These are phyloP conservation scores for Escarpia spicata DNA, from an alignment of 2,888 invertebrate species.

Conservation along the genomic window DNA sequence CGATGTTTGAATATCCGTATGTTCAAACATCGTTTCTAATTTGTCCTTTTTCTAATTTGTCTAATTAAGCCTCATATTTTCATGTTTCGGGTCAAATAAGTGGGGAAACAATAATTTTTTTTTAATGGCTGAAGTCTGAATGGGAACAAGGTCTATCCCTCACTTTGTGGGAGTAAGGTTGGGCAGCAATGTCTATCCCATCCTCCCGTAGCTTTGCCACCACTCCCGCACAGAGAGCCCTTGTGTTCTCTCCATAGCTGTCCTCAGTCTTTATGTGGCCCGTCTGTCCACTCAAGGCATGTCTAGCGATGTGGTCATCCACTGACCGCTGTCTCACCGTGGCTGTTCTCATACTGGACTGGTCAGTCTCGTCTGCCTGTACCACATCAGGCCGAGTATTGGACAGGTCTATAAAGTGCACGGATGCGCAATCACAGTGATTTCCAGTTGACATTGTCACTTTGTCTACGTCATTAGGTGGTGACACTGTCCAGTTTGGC, in stretches of 20 bases:
- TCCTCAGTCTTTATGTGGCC: neutral
- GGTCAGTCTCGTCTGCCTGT: neutral
- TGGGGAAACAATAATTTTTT: too few species aligned
- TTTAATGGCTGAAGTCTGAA: too few species aligned
- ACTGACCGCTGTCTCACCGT: neutral
- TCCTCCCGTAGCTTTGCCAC: conserved; percentile 59
- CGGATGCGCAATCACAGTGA: neutral
- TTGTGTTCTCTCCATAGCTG: neutral
- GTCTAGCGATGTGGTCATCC: neutral
- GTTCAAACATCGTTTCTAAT: too few species aligned
- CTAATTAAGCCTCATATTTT: too few species aligned
- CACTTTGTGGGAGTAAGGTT: conserved; percentile 44
- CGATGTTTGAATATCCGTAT: too few species aligned
- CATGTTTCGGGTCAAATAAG: too few species aligned
- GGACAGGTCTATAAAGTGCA: neutral
- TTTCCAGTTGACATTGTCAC: neutral
- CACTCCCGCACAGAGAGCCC: conserved; percentile 53
- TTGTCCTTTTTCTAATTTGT: too few species aligned
- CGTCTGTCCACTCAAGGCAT: neutral
- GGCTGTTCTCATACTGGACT: neutral
- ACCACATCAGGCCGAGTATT: neutral
- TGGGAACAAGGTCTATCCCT: too few species aligned
- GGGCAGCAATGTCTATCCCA: conserved; percentile 58
- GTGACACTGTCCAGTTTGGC: neutral
- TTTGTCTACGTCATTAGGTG: neutral